Evolutionary conservation across 2,888 invertebrate species (phyloP), one percentile per base, ranked within the genome.

Genomic region (Polylopha cassiicola): DNA sequence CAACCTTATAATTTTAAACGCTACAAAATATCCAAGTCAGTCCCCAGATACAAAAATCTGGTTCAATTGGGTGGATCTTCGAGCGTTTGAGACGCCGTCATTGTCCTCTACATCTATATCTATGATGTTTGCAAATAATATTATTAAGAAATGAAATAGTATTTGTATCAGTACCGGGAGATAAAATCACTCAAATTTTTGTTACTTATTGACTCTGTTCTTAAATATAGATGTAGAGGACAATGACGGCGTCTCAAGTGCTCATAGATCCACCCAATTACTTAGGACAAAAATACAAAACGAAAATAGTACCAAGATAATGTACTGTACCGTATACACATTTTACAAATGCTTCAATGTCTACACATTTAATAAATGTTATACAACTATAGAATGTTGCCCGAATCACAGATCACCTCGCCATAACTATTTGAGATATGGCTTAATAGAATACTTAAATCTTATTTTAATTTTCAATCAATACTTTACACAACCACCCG

Each of bases 381-480:
- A 16, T 42, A 42, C 23, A 37, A 37, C 39, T 27, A 33, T 32
- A 22, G 22, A 32, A 29, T 41, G 41, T 38, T 24, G 31, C 24
- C 11, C 24, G 26, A 41, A 41, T 41, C 41, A 41, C 41, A 41
- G 41, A 41, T 41, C 21, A 34, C 14, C 11, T 29, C 17, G 33
- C 37, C 29, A 22, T 22, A 15, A 16, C n/a, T n/a, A 31, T 22
- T 36, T 14, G 3, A 16, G 37, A 30, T n/a, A 28, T 36, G 32
- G 37, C 37, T 13, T 16, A 24, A 17, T 37, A 24, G 5, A 29
- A 29, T 7, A 37, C 37, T 37, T n/a, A n/a, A 30, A 14, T 6
- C 31, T 32, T 32, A 32, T 22, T 9, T 34, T 33, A 28, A 29
- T 34, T 28, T 13, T 30, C 29, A 41, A 30, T 30, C 14, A 39